Percentiles rank a stretch among this genome's conserved stretches.
These are phyloP conservation scores for Dendrolimus punctatus DNA, from an alignment of 1,140 invertebrate species.

Conservation along the genomic window DNA sequence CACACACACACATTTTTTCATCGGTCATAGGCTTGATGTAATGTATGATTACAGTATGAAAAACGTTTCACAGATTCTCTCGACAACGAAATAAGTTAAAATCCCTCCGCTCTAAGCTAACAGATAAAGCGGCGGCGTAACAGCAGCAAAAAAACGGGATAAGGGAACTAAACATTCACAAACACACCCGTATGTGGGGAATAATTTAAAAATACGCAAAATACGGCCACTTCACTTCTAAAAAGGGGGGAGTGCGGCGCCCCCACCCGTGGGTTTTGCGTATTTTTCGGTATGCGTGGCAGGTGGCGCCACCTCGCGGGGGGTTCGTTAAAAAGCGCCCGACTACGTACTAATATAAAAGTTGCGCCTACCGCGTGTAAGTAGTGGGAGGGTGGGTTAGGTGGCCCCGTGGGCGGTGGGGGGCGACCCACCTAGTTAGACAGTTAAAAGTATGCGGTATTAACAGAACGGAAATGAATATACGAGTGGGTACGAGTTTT, in stretches of 20 bases:
- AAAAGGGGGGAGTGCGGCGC: conserved; percentile 14
- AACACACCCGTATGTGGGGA: conserved; percentile 32
- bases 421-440: conserved; percentile 46
- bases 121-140: conserved; percentile 1
- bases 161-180: conserved; percentile 22
- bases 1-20: too few relatives aligned
- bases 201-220: conserved; percentile 51
- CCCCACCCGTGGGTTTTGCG: conserved; percentile 40
- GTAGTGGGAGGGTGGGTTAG: conserved; percentile 46
- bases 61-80: too few relatives aligned
- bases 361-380: conserved; percentile 69
- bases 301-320: conserved; percentile 53
- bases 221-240: conserved; percentile 51
- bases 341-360: conserved; percentile 70
- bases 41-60: too few relatives aligned
- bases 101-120: too few relatives aligned
- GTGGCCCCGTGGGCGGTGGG: conserved; percentile 11
- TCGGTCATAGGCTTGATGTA: too few relatives aligned
- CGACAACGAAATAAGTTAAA: too few relatives aligned
- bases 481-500: conserved; percentile 56
- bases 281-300: conserved; percentile 64
- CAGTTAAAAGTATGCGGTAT: conserved; percentile 71
- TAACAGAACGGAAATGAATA: conserved; percentile 70
- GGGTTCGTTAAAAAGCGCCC: conserved; percentile 63
- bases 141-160: conserved; percentile 8